Base-by-base conservation (phyloP, 2,113 vertebrate species). In the Haliaeetus leucogaster region DNA sequence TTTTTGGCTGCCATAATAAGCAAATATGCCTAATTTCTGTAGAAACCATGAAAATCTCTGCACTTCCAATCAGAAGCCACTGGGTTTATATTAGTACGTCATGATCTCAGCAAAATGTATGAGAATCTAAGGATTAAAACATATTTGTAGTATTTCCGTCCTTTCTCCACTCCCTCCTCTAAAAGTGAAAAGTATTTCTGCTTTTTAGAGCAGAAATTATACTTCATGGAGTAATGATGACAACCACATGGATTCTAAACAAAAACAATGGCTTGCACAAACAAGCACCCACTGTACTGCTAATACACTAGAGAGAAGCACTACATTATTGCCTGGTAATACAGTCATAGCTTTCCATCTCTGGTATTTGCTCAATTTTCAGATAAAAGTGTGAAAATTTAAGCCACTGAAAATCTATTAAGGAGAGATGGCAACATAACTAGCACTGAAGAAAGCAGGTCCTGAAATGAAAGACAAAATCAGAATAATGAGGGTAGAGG, bases 181-280 rank as follows among this genome's bases (percentile, higher is more conserved):
- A 26, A 14, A 89, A 94, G 68, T 65, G 68, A 72, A 55, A 95
- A 61, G 53, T 34, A 94, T 16, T 95, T 95, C 82, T 95, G 95
- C 77, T 93, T 93, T 96, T 79, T 87, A 91, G 86, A 94, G 95
- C 94, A 94, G 91, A 96, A 97, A 87, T 87, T 78, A 20, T 68
- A 87, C 48, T 93, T 85, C 48, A 67, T 65, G 59, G 53, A 89
- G 81, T 83, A 89, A 94, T 87, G 81, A 91, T 72, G 91, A 91
- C 58, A 93, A 82, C 74, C 62, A 66, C 95, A 77, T 38, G 92
- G 71, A 85, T 66, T 85, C 74, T 82, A 66, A 96, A 90, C 85
- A 94, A 95, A 94, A 93, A 68, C 85, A 94, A 90, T 34, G 62
- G 70, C 74, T 82, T 90, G 66, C 53, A 68, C 0, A 2, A 95